phyloP scores from a whole-genome alignment of 2,797 vertebrate species.

The Mergus octosetaceus region DNA sequence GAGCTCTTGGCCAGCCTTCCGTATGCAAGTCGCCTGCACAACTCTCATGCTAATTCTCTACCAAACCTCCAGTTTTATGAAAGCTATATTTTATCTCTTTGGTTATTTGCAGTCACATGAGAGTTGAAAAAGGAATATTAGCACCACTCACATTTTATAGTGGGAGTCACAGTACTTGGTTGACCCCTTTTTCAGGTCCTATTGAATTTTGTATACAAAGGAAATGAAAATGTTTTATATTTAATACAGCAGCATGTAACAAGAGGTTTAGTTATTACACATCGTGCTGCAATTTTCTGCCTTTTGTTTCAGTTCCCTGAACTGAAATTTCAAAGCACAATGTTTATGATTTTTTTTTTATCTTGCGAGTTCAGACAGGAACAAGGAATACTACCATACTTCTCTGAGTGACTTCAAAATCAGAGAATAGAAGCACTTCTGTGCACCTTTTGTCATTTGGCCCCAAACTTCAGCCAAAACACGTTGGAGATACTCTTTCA shows the following conservation, averaged over 20 bases:
- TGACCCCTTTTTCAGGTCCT: conserved; percentile 78
- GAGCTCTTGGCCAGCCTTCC: conserved; percentile 75
- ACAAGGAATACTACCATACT: background rate
- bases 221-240: conserved; percentile 82
- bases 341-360: conserved; percentile 45
- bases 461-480: background rate
- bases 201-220: conserved; percentile 80
- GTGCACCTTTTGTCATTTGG: background rate
- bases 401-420: background rate
- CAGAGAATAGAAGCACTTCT: background rate
- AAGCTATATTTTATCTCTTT: conserved; percentile 83
- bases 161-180: conserved; percentile 72
- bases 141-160: conserved; percentile 78
- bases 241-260: conserved; percentile 75
- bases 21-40: conserved; percentile 67
- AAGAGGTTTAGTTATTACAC: conserved; percentile 75
- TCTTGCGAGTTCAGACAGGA: conserved; percentile 15
- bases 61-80: conserved; percentile 80
- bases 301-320: conserved; percentile 72
- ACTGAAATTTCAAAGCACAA: conserved; percentile 61
- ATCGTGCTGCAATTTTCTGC: conserved; percentile 64
- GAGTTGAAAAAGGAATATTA: conserved; percentile 79
- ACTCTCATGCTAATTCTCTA: conserved; percentile 79
- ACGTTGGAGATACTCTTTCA: background rate
- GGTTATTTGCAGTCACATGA: conserved; percentile 73